Evolutionary conservation across 1,140 invertebrate genomes (phyloP).

Genomic region (Tetraneura akinire): DNA sequence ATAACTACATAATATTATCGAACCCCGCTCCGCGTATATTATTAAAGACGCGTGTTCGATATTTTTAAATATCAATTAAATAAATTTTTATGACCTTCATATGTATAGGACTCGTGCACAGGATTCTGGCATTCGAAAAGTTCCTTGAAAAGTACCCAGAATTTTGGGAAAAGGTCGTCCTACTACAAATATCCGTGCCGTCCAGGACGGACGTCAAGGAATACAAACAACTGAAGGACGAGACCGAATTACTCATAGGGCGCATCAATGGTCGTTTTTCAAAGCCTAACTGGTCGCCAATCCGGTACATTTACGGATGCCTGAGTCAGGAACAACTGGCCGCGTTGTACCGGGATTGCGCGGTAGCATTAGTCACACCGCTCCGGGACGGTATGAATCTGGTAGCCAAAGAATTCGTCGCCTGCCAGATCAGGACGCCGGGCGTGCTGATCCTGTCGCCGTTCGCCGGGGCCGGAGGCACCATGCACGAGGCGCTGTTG

Average conservation of each 20-base stretch:
- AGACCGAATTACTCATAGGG: conserved; percentile 86
- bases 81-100: too few species aligned
- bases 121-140: conserved; percentile 80
- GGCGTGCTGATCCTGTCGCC: conserved; percentile 87
- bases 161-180: conserved; percentile 76
- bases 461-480: conserved; percentile 86
- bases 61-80: too few species aligned
- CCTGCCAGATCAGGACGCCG: conserved; percentile 85
- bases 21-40: too few species aligned
- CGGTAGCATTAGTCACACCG: conserved; percentile 83
- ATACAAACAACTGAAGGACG: conserved; percentile 87
- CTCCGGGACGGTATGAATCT: conserved; percentile 89
- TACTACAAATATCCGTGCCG: conserved; percentile 85
- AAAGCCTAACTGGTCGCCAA: conserved; percentile 87
- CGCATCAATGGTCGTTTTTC: conserved; percentile 84
- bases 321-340: conserved; percentile 83
- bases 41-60: too few species aligned
- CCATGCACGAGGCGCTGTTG: conserved; percentile 86
- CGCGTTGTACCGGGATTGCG: conserved; percentile 80
- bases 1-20: too few species aligned
- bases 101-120: conserved; percentile 68
- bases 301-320: conserved; percentile 87
- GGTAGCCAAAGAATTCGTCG: conserved; percentile 90
- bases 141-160: conserved; percentile 83
- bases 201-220: conserved; percentile 87